Evolutionary conservation across 2,113 vertebrate species (phyloP), one percentile per base, ranked within the genome.

Genomic region (Scalopus aquaticus): DNA sequence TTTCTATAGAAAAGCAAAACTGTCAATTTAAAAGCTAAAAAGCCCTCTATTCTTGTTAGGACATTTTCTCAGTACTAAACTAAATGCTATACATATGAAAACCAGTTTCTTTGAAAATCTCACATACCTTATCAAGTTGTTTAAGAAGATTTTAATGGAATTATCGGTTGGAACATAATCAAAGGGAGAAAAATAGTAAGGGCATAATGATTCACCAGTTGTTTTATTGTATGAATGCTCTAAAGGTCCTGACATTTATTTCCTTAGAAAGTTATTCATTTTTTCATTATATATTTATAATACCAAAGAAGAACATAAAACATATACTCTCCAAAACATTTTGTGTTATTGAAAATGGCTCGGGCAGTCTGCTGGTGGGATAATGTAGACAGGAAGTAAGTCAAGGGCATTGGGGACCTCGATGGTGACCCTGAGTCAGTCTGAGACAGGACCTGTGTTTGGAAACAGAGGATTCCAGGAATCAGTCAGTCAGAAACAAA

Each of bases 171-270:
- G 35, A 17, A 83, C 70, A 65, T 90, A 90, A 96, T 58, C 84
- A 92, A 90, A 91, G 28, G 26, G 5, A 91, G 24, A 91, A 93
- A 94, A 88, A 88, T 67, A 8, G 4, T 58, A 54, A 19, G 70
- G 78, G 51, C 30, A 39, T 69, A 39, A 64, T 86, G 54, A 32
- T 81, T 97, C 80, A 93, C 94, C 49, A 89, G 65, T 3, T 6
- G 0, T 79, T 94, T 65, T 74, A 67, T 13, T 2, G 20, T 22
- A 79, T 64, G 88, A n/a, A 95, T 88, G 1, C 1, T 93, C 39
- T 2, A 90, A 97, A 96, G 76, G 80, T 91, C 84, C 96, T 96
- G 76, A 96, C 96, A 96, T 93, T 67, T 26, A 1, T 95, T 97
- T 94, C 19, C 85, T 95, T 95, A 35, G 87, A 94, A 83, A 17